Evolutionary conservation across 1,140 invertebrate species (phyloP).

Genomic region (Campoletis sonorensis): DNA sequence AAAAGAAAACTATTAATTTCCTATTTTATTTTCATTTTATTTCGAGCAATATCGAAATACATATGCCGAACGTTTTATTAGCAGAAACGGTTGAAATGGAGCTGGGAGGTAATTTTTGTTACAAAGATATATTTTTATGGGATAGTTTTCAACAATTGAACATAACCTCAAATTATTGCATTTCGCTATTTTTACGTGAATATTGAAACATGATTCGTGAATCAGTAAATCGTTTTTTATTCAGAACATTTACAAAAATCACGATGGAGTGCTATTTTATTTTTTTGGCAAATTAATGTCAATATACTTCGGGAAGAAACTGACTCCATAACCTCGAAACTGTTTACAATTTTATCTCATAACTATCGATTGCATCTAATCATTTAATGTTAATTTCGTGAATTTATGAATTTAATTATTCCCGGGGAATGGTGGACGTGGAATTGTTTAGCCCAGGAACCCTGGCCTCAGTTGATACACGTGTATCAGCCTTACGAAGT

Average conservation of each 20-base stretch:
- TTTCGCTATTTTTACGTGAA: too few relatives aligned
- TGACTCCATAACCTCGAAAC: neutral
- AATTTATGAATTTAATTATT: slow-evolving; percentile 54
- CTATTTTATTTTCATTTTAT: neutral
- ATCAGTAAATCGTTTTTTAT: too few relatives aligned
- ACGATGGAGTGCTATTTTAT: too few relatives aligned
- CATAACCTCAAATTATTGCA: neutral
- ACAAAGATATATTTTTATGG: neutral
- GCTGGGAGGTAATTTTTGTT: slow-evolving; percentile 69
- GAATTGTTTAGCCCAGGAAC: slow-evolving; percentile 79
- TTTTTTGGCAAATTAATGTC: too few relatives aligned
- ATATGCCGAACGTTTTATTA: slow-evolving; percentile 72
- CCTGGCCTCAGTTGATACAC: slow-evolving; percentile 91
- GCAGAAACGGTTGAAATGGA: slow-evolving; percentile 70
- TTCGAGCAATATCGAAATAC: neutral
- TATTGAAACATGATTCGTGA: too few relatives aligned
- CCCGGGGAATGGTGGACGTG: neutral
- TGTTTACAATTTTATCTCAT: neutral
- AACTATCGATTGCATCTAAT: too few relatives aligned
- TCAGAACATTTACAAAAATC: too few relatives aligned
- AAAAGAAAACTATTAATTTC: neutral
- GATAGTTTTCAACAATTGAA: slow-evolving; percentile 8
- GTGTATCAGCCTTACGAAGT: slow-evolving; percentile 92
- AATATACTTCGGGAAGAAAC: too few relatives aligned
- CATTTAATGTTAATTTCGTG: slow-evolving; percentile 8